Evolutionary conservation across 2,113 vertebrate genomes (phyloP), one percentile per base, ranked within the genome.

Genomic region (Strix uralensis): DNA sequence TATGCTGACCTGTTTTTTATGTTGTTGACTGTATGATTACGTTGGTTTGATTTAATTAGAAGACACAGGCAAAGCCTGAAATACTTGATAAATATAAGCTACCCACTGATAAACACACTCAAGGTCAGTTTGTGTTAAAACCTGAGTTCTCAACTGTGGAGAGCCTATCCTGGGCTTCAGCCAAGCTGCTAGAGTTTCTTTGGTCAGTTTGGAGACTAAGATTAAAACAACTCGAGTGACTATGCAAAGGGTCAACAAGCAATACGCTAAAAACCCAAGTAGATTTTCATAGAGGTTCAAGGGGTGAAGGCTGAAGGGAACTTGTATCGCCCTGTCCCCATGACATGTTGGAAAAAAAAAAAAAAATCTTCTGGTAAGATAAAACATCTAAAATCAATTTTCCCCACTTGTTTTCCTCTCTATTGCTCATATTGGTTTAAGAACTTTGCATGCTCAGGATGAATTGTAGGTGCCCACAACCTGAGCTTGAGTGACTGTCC

Each of bases 1-100:
- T 77, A 62, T 11, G 8, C 70, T 96, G 94, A 95, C 95, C 92
- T 58, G 22, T 8, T 96, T 97, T 93, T 94, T 73, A 44, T 42
- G 27, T 66, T 81, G 79, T 30, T 49, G 81, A 75, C 77, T 91
- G 34, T 82, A 77, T 63, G 59, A 93, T 72, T 82, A 70, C 67
- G 27, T 82, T 74, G 46, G 46, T 71, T 94, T 79, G 62, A 54
- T 94, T 96, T 93, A 95, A 96, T 94, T 90, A 72, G 46, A 86
- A 81, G 59, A 71, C 42, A 57, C 19, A 54, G 17, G 30, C 54
- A 94, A 86, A 86, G 61, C 54, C 79, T 69, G n/a, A 93, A 92
- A 86, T 44, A 40, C 16, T 88, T 79, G 36, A 19, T 72, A 81
- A 91, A 86, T 46, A 70, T 10, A 71, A 87, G 16, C 40, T 85